These are phyloP conservation scores for Syngnathus floridae DNA, from an alignment of 2,113 vertebrate genomes.

Conservation along the genomic window DNA sequence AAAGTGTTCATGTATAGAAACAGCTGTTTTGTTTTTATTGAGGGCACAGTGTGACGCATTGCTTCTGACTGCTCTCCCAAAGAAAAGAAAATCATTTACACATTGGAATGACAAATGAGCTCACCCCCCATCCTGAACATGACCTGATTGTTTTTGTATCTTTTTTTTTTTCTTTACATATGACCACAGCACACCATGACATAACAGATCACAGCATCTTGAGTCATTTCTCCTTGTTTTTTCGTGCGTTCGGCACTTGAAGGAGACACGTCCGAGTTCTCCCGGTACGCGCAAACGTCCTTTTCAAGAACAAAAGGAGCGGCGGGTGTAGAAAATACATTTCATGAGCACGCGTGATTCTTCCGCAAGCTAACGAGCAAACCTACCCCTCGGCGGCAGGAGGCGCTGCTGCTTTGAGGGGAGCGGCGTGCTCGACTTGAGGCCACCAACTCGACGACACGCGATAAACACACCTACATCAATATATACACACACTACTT, in stretches of 20 bases:
- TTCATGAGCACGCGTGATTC: conserved; percentile 70
- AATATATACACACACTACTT: not conserved
- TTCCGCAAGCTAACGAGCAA: conserved; percentile 48
- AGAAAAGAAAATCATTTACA: conserved; percentile 54
- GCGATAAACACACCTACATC: conserved; percentile 18
- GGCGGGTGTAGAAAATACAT: conserved; percentile 71
- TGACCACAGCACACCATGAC: conserved; percentile 60
- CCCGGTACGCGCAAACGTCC: conserved; percentile 68
- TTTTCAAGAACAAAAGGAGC: conserved; percentile 73
- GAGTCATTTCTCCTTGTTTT: conserved; percentile 60
- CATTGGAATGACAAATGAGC: conserved; percentile 56
- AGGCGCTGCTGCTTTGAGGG: conserved; percentile 36
- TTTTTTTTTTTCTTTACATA: conserved; percentile 41
- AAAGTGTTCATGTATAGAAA: conserved; percentile 51
- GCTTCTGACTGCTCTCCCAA: conserved; percentile 55
- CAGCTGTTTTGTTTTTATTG: conserved; percentile 68
- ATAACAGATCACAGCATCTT: conserved; percentile 72
- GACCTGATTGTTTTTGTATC: conserved; percentile 24
- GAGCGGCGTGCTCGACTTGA: not conserved
- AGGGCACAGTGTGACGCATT: conserved; percentile 69
- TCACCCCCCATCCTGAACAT: conserved; percentile 19
- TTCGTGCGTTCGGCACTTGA: conserved; percentile 69
- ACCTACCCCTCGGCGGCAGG: conserved; percentile 19
- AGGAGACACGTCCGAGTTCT: conserved; percentile 62
- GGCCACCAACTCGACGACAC: conserved; percentile 54